Percentiles rank a stretch among this genome's conserved stretches.
These are phyloP conservation scores for Platycheirus rosarum DNA, from an alignment of 2,888 invertebrate species.

Conservation along the genomic window DNA sequence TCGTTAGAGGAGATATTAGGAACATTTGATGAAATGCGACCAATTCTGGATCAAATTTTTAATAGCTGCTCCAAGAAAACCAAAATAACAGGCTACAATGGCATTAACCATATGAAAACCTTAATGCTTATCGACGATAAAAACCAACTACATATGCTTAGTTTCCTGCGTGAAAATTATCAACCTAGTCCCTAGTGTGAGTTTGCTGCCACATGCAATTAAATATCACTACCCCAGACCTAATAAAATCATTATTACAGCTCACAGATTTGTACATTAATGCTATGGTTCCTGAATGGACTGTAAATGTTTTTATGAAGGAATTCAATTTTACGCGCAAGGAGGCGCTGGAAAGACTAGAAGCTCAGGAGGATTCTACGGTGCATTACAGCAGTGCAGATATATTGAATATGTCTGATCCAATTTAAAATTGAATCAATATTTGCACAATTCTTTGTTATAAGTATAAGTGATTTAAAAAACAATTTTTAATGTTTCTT, in stretches of 20 bases:
- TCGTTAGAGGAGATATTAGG: conserved; percentile 52
- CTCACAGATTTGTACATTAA: conserved; percentile 78
- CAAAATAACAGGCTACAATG: conserved; percentile 66
- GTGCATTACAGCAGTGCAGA: conserved; percentile 69
- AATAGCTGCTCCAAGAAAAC: conserved; percentile 70
- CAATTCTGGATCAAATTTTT: conserved; percentile 74
- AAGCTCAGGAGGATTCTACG: conserved; percentile 77
- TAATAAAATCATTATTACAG: conserved; percentile 72
- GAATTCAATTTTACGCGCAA: conserved; percentile 76
- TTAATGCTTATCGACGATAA: conserved; percentile 75
- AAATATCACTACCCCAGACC: background rate
- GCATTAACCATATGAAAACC: conserved; percentile 75
- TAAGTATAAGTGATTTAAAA: no score
- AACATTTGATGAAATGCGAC: conserved; percentile 46
- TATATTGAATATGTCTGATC: conserved; percentile 13
- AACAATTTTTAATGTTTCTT: background rate
- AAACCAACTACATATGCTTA: conserved; percentile 76
- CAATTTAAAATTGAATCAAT: conserved; percentile 9
- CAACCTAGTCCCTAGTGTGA: conserved; percentile 64
- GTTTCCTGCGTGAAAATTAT: conserved; percentile 67
- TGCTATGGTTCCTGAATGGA: conserved; percentile 79
- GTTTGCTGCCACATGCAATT: conserved; percentile 2
- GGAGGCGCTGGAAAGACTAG: conserved; percentile 77
- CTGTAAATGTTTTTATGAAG: conserved; percentile 79
- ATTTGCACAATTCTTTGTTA: no score